These are phyloP conservation scores for Cotesia vestalis DNA, from an alignment of 1,140 invertebrate species.

Conservation along the genomic window DNA sequence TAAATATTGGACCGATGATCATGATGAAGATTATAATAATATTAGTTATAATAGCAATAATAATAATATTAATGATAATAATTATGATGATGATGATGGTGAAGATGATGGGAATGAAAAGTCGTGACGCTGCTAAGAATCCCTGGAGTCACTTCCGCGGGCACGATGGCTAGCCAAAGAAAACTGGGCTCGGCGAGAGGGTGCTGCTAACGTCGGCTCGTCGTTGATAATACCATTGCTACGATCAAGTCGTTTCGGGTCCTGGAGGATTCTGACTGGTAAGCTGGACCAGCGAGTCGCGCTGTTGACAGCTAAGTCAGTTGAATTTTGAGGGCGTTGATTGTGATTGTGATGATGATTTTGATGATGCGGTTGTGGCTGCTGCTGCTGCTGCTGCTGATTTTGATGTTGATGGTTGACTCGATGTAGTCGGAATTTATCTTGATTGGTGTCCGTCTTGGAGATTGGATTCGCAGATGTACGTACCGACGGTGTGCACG, in stretches of 20 bases:
- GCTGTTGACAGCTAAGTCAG: not conserved
- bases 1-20: constrained; percentile 1
- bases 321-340: not conserved
- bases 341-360: not conserved
- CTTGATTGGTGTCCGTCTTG: constrained; percentile 14
- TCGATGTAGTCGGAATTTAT: constrained; percentile 8
- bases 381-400: no score
- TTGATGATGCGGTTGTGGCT: no score
- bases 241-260: constrained; percentile 11
- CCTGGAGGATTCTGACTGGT: not conserved
- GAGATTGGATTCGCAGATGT: not conserved
- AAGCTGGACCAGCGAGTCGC: not conserved
- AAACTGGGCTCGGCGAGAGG: constrained; percentile 13
- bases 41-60: not conserved
- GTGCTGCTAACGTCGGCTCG: not conserved
- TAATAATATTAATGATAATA: not conserved
- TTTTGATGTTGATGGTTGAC: constrained; percentile 3
- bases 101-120: constrained; percentile 9
- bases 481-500: constrained; percentile 1
- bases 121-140: constrained; percentile 34
- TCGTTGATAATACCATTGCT: constrained; percentile 10
- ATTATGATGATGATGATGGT: not conserved
- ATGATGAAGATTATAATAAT: not conserved
- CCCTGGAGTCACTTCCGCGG: constrained; percentile 26
- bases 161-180: constrained; percentile 6